Evolutionary conservation across 2,888 invertebrate genomes (phyloP), one percentile per base, ranked within the genome.

Genomic region (Noctua janthina): DNA sequence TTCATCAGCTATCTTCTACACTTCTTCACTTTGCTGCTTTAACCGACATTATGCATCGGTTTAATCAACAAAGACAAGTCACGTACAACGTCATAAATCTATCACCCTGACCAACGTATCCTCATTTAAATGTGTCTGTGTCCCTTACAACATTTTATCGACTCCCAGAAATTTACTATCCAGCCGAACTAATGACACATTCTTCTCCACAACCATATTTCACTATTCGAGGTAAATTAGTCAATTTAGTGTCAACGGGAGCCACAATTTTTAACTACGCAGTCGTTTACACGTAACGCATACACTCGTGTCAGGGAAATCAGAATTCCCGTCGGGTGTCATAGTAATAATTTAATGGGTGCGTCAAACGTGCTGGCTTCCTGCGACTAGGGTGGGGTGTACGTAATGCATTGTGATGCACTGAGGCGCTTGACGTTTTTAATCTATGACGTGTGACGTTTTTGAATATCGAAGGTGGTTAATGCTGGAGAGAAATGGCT

Each of bases 321-420:
- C 85, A 80, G 80, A 79, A 87, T 90, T 90, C 88, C 81, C 51
- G 70, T 76, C 79, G 77, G 71, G 89, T 86, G 74, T 85, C 74
- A 77, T 83, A 88, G 88, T 91, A 89, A 91, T 92, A 90, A 90
- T 90, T 92, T 92, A 92, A 92, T 92, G 84, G 89, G 78, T 89
- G 83, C 90, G 89, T 90, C 85, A 80, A 84, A 82, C 84, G 85
- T 81, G 78, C 75, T 72, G 4, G 87, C 87, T 92, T 92, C 92
- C 92, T 91, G 91, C 90, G 89, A 84, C 84, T 80, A 87, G 90
- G 92, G 92, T 89, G 92, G 92, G 88, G 87, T 88, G 84, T 85
- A 64, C 79, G 82, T 67, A 71, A 84, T 92, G 91, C 88, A 87
- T 83, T 82, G 73, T 83, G 84, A 88, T 89, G 89, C 85, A 85